Percentiles rank a stretch among this genome's conserved stretches.
These are phyloP conservation scores for Molossus alvarezi DNA, from an alignment of 2,797 vertebrate genomes.

Conservation along the genomic window DNA sequence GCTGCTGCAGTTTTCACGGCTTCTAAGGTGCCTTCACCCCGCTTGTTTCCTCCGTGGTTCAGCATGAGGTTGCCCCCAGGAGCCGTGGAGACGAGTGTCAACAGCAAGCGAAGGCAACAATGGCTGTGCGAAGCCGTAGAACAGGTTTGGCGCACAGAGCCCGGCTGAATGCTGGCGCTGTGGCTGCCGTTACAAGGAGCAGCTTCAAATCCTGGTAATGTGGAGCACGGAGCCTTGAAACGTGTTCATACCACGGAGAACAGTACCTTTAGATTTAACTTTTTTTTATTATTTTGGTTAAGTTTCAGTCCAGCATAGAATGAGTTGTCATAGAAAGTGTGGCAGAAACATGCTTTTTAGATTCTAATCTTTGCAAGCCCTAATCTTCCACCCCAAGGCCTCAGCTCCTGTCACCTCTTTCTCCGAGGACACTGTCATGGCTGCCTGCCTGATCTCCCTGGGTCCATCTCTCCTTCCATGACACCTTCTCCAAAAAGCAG, in stretches of 20 bases:
- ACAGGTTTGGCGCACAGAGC: background rate
- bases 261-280: background rate
- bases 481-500: background rate
- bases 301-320: background rate
- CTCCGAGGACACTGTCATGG: background rate
- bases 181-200: background rate
- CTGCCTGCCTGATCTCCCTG: background rate
- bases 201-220: fast-evolving
- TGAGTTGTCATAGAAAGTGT: background rate
- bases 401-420: background rate
- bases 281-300: background rate
- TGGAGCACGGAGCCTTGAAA: background rate
- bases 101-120: background rate
- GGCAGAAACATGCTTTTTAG: background rate
- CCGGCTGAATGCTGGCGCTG: fast-evolving
- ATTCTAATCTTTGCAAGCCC: background rate
- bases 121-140: background rate
- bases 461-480: background rate
- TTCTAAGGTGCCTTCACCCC: background rate
- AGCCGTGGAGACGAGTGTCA: background rate
- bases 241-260: background rate
- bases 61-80: background rate
- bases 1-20: background rate
- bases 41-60: background rate
- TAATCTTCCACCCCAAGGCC: background rate